These are phyloP conservation scores for Rugalucina vietnamica DNA, from an alignment of 2,888 invertebrate genomes.

Conservation along the genomic window DNA sequence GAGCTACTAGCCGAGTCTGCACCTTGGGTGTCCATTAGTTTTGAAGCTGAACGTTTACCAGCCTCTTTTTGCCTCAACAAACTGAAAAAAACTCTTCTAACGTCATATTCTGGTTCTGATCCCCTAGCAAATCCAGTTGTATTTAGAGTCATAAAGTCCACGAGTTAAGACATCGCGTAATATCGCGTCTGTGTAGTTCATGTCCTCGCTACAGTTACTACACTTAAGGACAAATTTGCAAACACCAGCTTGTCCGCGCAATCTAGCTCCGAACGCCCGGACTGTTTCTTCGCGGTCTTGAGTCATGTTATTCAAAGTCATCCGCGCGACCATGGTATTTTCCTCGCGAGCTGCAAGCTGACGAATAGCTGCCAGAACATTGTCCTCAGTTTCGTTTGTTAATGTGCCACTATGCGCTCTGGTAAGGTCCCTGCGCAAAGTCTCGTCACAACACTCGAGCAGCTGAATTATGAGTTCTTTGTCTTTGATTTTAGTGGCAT, in stretches of 20 bases:
- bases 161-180: constrained; percentile 32
- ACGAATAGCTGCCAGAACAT: constrained; percentile 40
- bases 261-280: constrained; percentile 52
- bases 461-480: constrained; percentile 55
- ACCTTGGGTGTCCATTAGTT: constrained; percentile 36
- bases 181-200: constrained; percentile 47
- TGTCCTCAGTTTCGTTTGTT: neutral
- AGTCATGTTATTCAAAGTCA: constrained; percentile 48
- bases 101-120: constrained; percentile 52
- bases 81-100: constrained; percentile 61
- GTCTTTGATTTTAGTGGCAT: constrained; percentile 56
- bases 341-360: constrained; percentile 39
- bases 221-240: constrained; percentile 58
- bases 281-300: constrained; percentile 65
- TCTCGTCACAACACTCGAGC: constrained; percentile 63
- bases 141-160: too few relatives aligned
- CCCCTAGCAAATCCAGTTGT: constrained; percentile 35
- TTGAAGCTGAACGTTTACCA: constrained; percentile 43
- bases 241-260: constrained; percentile 61
- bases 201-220: constrained; percentile 25
- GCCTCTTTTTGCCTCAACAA: constrained; percentile 65
- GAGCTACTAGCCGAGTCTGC: constrained; percentile 37
- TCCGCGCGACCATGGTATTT: constrained; percentile 34
- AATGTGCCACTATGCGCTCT: constrained; percentile 7
- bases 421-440: constrained; percentile 58